phyloP scores from a whole-genome alignment of 2,797 vertebrate species.

The Paramormyrops hopkinsi region DNA sequence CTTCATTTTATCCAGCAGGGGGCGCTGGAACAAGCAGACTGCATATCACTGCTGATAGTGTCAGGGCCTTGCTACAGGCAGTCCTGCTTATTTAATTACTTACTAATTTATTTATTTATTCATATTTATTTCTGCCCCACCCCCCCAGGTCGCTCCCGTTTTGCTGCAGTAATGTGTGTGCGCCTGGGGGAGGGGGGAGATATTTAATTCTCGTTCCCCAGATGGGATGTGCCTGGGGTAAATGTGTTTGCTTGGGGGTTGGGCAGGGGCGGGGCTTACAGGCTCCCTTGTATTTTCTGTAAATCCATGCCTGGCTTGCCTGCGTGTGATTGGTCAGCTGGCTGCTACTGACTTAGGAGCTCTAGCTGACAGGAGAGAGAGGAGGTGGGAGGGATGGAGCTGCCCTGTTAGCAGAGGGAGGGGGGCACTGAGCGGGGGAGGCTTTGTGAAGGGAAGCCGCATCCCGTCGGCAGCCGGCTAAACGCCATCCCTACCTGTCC shows the following conservation, averaged over 20 bases:
- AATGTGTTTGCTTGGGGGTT: neutral
- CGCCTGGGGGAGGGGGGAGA: neutral
- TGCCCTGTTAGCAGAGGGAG: neutral
- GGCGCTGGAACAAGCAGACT: neutral
- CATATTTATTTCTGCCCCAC: neutral
- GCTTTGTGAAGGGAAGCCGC: neutral
- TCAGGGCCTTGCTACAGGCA: neutral
- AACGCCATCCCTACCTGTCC: neutral
- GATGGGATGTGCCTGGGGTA: neutral
- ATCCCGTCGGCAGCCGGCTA: neutral
- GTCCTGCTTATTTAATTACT: neutral
- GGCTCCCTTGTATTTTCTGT: neutral
- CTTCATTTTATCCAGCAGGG: neutral
- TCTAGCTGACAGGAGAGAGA: neutral
- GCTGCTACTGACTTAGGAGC: neutral
- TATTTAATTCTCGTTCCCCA: neutral
- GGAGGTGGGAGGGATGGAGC: too few species aligned
- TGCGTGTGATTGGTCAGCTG: neutral
- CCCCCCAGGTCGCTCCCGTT: neutral
- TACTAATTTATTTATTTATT: neutral
- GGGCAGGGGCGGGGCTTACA: neutral
- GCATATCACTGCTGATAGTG: neutral
- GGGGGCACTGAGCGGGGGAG: neutral
- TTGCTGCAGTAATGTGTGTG: neutral
- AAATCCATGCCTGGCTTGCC: neutral